These are phyloP conservation scores for Solea solea DNA, from an alignment of 2,113 vertebrate genomes.

Conservation along the genomic window DNA sequence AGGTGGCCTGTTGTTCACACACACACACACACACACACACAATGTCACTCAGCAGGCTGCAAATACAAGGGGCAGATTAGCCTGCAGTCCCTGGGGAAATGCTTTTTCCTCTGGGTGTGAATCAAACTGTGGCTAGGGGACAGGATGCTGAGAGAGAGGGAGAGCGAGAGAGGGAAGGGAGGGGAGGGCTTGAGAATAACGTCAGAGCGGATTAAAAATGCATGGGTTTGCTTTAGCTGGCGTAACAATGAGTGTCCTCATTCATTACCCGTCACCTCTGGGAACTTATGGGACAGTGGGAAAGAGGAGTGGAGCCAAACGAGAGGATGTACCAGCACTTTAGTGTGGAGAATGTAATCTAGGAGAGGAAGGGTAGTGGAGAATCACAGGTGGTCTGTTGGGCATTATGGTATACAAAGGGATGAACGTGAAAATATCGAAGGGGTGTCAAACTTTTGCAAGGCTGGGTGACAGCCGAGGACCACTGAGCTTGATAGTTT, in stretches of 20 bases:
- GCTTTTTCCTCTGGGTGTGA: constrained; percentile 42
- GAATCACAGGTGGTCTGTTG: constrained; percentile 2
- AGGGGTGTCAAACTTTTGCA: constrained; percentile 4
- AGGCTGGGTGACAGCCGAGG: constrained; percentile 4
- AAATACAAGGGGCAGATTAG: constrained; percentile 10
- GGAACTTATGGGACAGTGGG: constrained; percentile 41
- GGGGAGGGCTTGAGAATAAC: not conserved
- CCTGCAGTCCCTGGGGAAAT: constrained; percentile 55
- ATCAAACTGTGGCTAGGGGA: constrained; percentile 34
- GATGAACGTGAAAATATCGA: constrained; percentile 25
- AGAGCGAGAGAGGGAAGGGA: not conserved
- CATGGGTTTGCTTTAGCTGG: constrained; percentile 58
- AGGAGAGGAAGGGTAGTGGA: not conserved
- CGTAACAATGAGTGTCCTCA: constrained; percentile 68
- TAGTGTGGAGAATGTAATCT: constrained; percentile 1
- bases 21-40: constrained; percentile 4
- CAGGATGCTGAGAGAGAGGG: not conserved
- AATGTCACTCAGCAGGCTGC: not conserved
- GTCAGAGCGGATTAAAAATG: constrained; percentile 72
- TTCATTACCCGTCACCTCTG: constrained; percentile 69
- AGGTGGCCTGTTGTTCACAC: constrained; percentile 17
- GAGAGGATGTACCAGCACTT: constrained; percentile 1
- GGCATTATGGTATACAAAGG: not conserved
- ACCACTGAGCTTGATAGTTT: constrained; percentile 24
- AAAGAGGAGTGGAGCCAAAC: constrained; percentile 6